Base-by-base conservation (phyloP, 2,797 vertebrate species). In the Sebastes hubbsi region DNA sequence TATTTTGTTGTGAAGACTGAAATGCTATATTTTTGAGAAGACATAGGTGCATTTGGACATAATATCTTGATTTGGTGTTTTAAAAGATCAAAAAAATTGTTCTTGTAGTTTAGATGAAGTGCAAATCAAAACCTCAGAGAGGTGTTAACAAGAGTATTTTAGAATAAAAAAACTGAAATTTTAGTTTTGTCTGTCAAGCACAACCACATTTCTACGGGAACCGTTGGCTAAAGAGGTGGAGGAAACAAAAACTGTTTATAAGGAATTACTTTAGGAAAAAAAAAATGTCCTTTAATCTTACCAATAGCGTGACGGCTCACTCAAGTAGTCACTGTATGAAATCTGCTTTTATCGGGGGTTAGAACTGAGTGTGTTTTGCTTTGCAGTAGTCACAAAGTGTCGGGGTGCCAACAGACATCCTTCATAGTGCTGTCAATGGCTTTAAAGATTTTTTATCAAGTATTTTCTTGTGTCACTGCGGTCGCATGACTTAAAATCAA, bases 21-120 rank as follows among this genome's bases (percentile, higher is more conserved):
- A 96, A 96, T 95, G 96, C 96, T 99, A 96, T 99, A 98, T 98
- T 99, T 99, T 98, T 96, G 96, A 96, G 96, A 96, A 93, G 94
- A 95, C 82, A 87, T 93, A 93, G 94, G 89, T 96, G 93, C 95
- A 94, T 93, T 94, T 93, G 92, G 94, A 95, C 91, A 96, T 95
- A 91, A 89, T 93, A 94, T 94, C 91, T 96, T 96, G 92, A 95
- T 95, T 97, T 96, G 94, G 90, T 89, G 95, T 95, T 97, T 96
- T 96, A 93, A 96, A 90, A 85, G 82, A 84, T 85, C 38, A 80
- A 87, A 87, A 84, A 88, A 75, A 88, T 93, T 93, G 89, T 92
- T 91, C 88, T 96, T 92, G 94, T 95, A 96, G 94, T 97, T 96
- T 93, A 95, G 94, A 95, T 86, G 88, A 97, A 95, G 89, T 89